Conservation (phyloP, 2,113 vertebrate genomes). For the Leuciscus idus region DNA sequence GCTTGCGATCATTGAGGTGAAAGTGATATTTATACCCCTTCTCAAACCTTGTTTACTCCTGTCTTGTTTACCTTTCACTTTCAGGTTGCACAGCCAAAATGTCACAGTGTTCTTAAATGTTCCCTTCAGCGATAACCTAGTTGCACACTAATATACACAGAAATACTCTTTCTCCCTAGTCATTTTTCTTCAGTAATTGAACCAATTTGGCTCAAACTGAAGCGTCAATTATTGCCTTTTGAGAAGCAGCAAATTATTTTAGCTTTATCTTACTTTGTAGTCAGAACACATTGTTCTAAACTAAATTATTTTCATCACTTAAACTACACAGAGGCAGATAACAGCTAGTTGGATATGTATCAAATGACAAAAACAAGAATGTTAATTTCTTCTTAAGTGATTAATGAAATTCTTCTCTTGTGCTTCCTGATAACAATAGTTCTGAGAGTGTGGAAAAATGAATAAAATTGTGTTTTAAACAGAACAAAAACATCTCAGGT, state of each 20-base stretch:
- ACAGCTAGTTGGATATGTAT: not conserved
- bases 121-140: conserved; percentile 1
- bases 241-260: not conserved
- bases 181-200: not conserved
- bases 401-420: conserved; percentile 11
- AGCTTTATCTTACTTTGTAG: not conserved
- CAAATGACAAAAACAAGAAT: conserved; percentile 4
- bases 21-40: not conserved
- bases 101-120: not conserved
- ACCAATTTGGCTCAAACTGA: conserved; percentile 2
- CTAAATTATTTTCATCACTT: not conserved
- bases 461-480: not conserved
- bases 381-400: not conserved
- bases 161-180: conserved; percentile 2
- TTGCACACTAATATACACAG: not conserved
- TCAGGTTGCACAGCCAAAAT: conserved; percentile 3
- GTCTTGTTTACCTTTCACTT: conserved; percentile 4
- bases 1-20: not conserved
- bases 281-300: not conserved
- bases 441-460: conserved; percentile 23
- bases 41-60: conserved; percentile 1
- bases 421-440: conserved; percentile 2
- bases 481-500: not conserved
- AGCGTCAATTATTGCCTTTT: not conserved
- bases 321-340: not conserved